A percentile compares a stretch with the other conserved stretches of the same genome.
Evolutionary conservation across 1,140 invertebrate genomes (phyloP).

Genomic region (Caerostris extrusa): DNA sequence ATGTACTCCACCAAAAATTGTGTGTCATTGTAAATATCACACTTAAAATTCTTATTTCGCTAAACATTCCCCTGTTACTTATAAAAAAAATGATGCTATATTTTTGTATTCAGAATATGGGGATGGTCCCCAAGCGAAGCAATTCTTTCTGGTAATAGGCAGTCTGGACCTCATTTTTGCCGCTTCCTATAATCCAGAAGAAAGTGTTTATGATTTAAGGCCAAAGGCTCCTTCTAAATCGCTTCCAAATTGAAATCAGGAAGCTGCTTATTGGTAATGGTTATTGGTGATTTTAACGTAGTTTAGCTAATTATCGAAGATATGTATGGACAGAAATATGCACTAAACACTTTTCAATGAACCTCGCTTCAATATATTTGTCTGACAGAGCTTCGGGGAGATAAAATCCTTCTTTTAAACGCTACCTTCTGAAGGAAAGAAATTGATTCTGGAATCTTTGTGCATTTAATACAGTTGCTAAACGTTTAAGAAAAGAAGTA

Average conservation of each 20-base stretch:
- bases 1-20: too few relatives aligned
- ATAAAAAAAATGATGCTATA: neutral
- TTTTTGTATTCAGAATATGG: neutral
- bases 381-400: neutral
- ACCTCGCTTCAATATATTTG: neutral
- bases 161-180: slow-evolving; percentile 28
- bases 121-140: slow-evolving; percentile 20
- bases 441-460: neutral
- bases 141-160: slow-evolving; percentile 39
- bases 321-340: slow-evolving; percentile 26
- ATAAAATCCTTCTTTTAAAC: neutral
- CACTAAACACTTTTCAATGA: slow-evolving; percentile 21
- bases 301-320: slow-evolving; percentile 48
- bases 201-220: slow-evolving; percentile 65
- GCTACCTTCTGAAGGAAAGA: neutral
- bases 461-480: neutral
- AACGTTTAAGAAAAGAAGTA: neutral
- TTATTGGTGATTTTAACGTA: slow-evolving; percentile 17
- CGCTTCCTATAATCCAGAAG: slow-evolving; percentile 57
- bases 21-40: too few relatives aligned
- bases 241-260: slow-evolving; percentile 41
- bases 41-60: too few relatives aligned
- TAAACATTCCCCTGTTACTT: too few relatives aligned
- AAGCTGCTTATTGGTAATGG: neutral
- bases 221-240: slow-evolving; percentile 40